Base-by-base conservation (phyloP, 2,888 invertebrate genomes). In the Bombyx huttoni region DNA sequence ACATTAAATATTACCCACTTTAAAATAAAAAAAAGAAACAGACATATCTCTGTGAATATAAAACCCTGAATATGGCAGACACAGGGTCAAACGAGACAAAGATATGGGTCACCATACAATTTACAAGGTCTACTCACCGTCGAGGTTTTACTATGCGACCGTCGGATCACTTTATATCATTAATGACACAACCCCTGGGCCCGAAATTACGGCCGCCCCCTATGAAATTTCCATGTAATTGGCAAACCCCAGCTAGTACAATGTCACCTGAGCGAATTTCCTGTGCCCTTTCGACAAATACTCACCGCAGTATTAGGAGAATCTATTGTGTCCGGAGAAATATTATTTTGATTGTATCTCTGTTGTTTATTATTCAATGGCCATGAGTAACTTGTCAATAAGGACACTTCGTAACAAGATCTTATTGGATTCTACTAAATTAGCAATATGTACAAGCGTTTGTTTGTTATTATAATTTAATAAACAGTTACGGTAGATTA, bases 151-250 rank as follows among this genome's bases (percentile, higher is more conserved):
- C 24, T 53, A 46, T 48, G 14, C 47, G 54, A 51, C 58, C 56
- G 54, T 50, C 58, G 62, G 61, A 64, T 61, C 66, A 61, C 64
- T 62, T 73, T 66, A 72, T 68, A 68, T 67, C 68, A 68, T 74
- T 75, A 73, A 76, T 65, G 65, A 57, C 61, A 51, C 52, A 58
- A 53, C 58, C 65, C 56, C 52, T 48, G 63, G 59, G 61, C 56
- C 59, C 59, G 63, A 59, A 65, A 70, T 65, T 64, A 64, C 62
- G 52, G 59, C 55, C 53, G 52, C 58, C 58, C 63, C 64, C 66
- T 68, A 70, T 73, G 68, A 78, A 78, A 76, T 78, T 73, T 73
- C 69, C 68, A 76, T 75, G 70, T 75, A 74, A 78, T 76, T 77
- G 69, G 65, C 67, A 71, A 68, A 67, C 63, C 64, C 63, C 62